Evolutionary conservation across 37 sponge, comb jelly and placozoan genomes (phyloP).

Genomic region (Chondrosia reniformis): DNA sequence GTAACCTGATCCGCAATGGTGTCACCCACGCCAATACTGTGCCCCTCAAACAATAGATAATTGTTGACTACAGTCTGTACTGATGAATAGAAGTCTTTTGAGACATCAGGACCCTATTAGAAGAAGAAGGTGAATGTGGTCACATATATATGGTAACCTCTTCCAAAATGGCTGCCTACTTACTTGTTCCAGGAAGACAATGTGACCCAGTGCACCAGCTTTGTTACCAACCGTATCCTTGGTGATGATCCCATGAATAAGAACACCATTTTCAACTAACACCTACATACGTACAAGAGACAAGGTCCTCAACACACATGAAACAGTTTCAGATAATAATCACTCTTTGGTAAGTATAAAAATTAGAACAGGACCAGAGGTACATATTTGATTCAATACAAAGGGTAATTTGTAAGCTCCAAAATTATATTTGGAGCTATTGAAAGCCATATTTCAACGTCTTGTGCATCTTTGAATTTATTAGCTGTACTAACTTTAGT

Average conservation of each 20-base stretch:
- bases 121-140: neutral
- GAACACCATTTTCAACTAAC: constrained; percentile 88
- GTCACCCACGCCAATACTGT: constrained; percentile 99
- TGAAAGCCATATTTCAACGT: too few species aligned
- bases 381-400: too few species aligned
- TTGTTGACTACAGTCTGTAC: constrained; percentile 98
- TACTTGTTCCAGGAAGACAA: constrained; percentile 76
- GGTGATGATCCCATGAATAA: constrained; percentile 89
- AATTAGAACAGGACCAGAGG: too few species aligned
- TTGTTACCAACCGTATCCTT: constrained; percentile 97
- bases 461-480: too few species aligned
- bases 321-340: too few species aligned
- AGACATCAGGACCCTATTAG: constrained; percentile 69
- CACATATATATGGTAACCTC: neutral
- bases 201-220: constrained; percentile 91
- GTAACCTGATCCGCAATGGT: constrained; percentile 96
- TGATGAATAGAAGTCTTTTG: constrained; percentile 88
- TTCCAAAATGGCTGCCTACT: neutral
- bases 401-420: too few species aligned
- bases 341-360: too few species aligned
- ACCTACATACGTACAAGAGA: constrained; percentile 56
- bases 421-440: too few species aligned
- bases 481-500: constrained; percentile 72
- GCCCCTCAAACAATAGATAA: constrained; percentile 92
- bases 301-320: neutral